These are phyloP conservation scores for Scyliorhinus canicula DNA, from an alignment of 2,797 vertebrate species.

Conservation along the genomic window DNA sequence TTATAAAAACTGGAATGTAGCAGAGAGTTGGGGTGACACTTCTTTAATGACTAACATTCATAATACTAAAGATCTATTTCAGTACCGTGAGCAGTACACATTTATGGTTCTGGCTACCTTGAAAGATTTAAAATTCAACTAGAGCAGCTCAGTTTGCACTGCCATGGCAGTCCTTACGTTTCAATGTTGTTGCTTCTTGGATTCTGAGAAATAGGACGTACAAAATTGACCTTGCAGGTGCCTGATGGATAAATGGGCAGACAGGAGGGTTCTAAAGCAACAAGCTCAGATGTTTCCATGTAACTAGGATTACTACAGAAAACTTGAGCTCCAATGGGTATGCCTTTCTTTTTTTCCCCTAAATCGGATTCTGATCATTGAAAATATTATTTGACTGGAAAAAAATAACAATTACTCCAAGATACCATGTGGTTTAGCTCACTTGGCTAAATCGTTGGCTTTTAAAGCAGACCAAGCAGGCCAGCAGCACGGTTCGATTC, in stretches of 20 bases:
- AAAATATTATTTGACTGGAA: background rate
- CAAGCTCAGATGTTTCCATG: background rate
- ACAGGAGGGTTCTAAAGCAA: background rate
- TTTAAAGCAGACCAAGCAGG: too few species aligned
- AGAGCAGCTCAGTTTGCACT: background rate
- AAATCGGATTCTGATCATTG: background rate
- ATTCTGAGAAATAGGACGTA: background rate
- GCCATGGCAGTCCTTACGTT: background rate
- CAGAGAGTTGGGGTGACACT: background rate
- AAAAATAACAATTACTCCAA: background rate
- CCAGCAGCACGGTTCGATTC: too few species aligned
- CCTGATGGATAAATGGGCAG: background rate
- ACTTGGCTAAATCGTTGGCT: too few species aligned
- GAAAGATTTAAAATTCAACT: background rate
- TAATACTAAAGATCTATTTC: background rate
- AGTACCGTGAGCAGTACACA: background rate
- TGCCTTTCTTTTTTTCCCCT: background rate
- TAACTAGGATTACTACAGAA: background rate
- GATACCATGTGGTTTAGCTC: background rate
- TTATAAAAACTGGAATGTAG: background rate
- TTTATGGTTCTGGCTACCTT: background rate
- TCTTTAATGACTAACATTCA: background rate
- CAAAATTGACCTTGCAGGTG: background rate
- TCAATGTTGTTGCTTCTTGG: background rate
- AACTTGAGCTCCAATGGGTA: background rate